Conservation (phyloP, 2,797 vertebrate species). For the Karalla daura region DNA sequence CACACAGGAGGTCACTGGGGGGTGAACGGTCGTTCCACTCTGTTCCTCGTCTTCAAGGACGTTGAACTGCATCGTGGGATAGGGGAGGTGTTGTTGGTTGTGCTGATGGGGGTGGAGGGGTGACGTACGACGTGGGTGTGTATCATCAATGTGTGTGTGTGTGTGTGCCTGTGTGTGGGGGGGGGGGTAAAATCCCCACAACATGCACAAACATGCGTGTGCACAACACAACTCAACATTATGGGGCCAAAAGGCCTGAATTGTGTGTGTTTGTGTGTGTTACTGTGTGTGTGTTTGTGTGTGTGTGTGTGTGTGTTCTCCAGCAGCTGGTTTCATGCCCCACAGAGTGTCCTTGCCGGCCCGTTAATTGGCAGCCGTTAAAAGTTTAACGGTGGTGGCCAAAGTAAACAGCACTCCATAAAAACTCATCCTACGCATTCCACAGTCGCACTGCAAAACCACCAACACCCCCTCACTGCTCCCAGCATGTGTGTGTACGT, state of each 20-base stretch:
- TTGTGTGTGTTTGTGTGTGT: slow-evolving; percentile 46
- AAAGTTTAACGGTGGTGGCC: slow-evolving; percentile 87
- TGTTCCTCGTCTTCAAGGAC: slow-evolving; percentile 81
- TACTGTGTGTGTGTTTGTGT: slow-evolving; percentile 42
- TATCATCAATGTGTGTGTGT: slow-evolving; percentile 8
- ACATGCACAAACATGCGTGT: slow-evolving; percentile 16
- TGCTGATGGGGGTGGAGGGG: slow-evolving; percentile 27
- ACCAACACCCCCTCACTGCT: slow-evolving; percentile 74
- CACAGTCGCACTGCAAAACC: slow-evolving; percentile 77
- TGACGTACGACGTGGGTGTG: slow-evolving; percentile 29
- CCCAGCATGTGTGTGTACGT: slow-evolving; percentile 55
- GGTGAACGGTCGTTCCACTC: slow-evolving; percentile 78
- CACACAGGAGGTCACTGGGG: slow-evolving; percentile 77
- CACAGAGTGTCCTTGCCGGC: slow-evolving; percentile 82
- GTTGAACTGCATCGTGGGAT: slow-evolving; percentile 76
- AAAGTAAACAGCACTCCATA: slow-evolving; percentile 91
- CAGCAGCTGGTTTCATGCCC: slow-evolving; percentile 81
- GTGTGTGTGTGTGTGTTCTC: slow-evolving; percentile 60
- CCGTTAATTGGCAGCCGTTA: slow-evolving; percentile 88
- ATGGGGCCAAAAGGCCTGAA: slow-evolving; percentile 47
- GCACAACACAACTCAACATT: slow-evolving; percentile 33
- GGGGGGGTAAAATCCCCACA: slow-evolving; percentile 27
- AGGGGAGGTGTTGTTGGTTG: slow-evolving; percentile 61
- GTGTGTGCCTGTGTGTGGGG: neutral
- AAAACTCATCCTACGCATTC: slow-evolving; percentile 86